Evolutionary conservation across 2,797 vertebrate species (phyloP), one percentile per base, ranked within the genome.

Genomic region (Leucoraja ocellata): DNA sequence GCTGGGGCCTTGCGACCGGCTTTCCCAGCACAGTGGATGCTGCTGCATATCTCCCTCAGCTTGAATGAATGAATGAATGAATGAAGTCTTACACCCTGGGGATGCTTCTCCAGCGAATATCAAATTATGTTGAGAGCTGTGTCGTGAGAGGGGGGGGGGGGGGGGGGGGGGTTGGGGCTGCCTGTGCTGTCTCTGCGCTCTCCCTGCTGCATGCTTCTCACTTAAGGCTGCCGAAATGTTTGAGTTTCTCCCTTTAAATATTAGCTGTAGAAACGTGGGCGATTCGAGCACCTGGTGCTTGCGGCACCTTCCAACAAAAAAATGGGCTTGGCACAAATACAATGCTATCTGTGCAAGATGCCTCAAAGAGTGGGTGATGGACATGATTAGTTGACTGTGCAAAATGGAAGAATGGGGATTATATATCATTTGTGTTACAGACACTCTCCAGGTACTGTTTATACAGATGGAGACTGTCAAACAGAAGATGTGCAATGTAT

Each of bases 11-110:
- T 93, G 32, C 63, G 61, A 93, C 28, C 61, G 54, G 68, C 71
- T 93, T 93, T 88, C 86, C 88, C 58, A 88, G 84, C 71, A 74
- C 71, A 93, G 54, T 63, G 5, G 88, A 91, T 73, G 68, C 11
- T 74, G 0, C 10, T 74, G 71, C 81, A 88, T 63, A 61, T 88
- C 36, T 91, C 14, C 88, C 71, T 76, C 25, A 10, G 90, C 71
- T 25, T 54, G 71, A 92, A 7, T 92, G 90, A 92, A 16, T 92
- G 90, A 92, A 92, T 74, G 71, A 76, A 91, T 92, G 90, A 92
- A 92, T 74, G 71, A 76, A 91, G 65, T 39, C 9, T 10, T 61
- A 4, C 81, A 10, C 81, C 81, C 54, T 10, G 65, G 86, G 86
- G 63, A 68, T 71, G 2, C 14, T 68, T 91, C 63, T 91, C 16